Evolutionary conservation across 2,888 invertebrate species (phyloP), one percentile per base, ranked within the genome.

Genomic region (Athrips mouffetella): DNA sequence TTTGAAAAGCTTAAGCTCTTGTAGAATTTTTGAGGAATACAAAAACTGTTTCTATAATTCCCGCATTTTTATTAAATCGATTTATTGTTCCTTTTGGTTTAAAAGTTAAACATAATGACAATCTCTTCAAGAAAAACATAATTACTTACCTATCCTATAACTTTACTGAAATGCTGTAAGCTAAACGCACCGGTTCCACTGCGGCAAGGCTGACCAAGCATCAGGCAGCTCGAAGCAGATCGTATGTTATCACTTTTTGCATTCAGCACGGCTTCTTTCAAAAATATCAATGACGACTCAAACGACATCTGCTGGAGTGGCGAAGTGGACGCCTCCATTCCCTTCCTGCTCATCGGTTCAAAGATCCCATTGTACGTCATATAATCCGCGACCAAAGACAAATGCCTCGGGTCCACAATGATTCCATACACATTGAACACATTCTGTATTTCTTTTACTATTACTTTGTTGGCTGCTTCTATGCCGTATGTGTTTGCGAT

Each of bases 361-460:
- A 95, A 98, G 0, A 90, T 87, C 0, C 99, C 99, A 65, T 95
- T 95, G 63, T 93, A 97, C 0, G 98, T 99, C 99, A 99, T 99
- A 74, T 98, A 99, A 84, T 99, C 99, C 0, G 99, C 96, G 46
- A 99, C 92, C 3, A 99, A 86, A 0, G 93, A 92, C 65, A 99
- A 90, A 90, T 99, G 99, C 18, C 99, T 91, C 0, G 95, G 93
- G 83, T 99, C 97, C 2, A 99, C 98, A 6, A 92, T 92, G 66
- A 99, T 99, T 20, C 98, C 98, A 67, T 99, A 99, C 1, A 97
- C 97, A 60, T 94, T 95, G 80, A 99, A 99, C 25, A 99, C 99
- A 70, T 96, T 95, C 75, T 95, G 93, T 39, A 99, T 94, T 90
- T 99, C 99, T 82, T 94, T 96, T 8, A 97, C 94, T 49, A 99